These are phyloP conservation scores for Ostrea denselamellosa DNA, from an alignment of 1,140 invertebrate genomes.

Conservation along the genomic window DNA sequence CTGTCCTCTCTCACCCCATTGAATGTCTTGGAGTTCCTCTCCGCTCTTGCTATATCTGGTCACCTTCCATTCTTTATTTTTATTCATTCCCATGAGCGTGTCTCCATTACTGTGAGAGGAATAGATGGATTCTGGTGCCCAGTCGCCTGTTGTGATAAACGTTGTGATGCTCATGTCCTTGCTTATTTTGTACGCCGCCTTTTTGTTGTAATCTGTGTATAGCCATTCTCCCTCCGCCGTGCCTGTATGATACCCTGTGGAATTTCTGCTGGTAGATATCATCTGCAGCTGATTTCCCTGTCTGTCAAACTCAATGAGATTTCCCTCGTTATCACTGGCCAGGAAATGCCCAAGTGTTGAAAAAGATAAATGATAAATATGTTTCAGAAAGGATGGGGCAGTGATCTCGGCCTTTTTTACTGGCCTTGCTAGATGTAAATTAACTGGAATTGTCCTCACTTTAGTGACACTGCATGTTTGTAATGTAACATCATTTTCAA, in stretches of 20 bases:
- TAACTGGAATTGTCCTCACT: neutral
- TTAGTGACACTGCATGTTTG: neutral
- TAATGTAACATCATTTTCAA: neutral
- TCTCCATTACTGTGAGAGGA: neutral
- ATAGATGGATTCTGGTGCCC: neutral
- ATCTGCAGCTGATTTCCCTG: neutral
- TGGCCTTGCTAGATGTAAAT: neutral
- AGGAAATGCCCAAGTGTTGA: neutral
- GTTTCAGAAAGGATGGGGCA: neutral
- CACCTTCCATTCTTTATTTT: neutral
- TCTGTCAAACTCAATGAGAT: neutral
- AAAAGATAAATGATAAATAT: neutral
- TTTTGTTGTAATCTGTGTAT: neutral
- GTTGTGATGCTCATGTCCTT: neutral
- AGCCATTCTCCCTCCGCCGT: neutral
- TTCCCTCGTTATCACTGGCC: neutral
- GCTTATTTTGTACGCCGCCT: neutral
- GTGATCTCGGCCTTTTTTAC: neutral
- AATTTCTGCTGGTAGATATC: neutral
- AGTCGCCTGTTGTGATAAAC: neutral
- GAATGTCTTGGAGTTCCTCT: neutral
- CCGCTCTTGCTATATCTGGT: neutral
- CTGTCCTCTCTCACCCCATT: neutral
- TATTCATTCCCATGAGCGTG: neutral
- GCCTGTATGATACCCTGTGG: neutral